Evolutionary conservation across 2,113 vertebrate genomes (phyloP).

Genomic region (human (Homo sapiens)): DNA sequence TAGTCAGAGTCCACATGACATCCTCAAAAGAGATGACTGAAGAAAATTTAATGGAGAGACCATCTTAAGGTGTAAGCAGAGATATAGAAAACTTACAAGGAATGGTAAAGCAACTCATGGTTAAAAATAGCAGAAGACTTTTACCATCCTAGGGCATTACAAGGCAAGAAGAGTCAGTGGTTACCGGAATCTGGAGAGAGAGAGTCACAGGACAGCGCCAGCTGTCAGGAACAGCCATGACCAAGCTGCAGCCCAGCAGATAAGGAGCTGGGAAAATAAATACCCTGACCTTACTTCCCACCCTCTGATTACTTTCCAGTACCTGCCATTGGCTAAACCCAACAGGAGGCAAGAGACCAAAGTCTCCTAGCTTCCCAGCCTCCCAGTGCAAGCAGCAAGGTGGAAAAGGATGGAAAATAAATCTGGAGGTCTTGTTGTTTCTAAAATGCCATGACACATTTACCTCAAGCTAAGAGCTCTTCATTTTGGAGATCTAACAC

Average conservation of each 20-base stretch:
- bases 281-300: background rate
- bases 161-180: background rate
- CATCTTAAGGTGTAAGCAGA: background rate
- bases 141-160: background rate
- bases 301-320: background rate
- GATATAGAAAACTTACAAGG: background rate
- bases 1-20: background rate
- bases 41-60: background rate
- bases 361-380: background rate
- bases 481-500: background rate
- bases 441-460: background rate
- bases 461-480: slow-evolving; percentile 2
- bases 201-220: background rate
- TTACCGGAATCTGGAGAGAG: background rate
- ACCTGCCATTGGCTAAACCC: background rate
- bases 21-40: background rate
- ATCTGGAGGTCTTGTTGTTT: background rate
- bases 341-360: background rate
- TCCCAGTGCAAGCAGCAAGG: background rate
- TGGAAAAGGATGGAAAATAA: background rate
- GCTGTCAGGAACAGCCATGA: background rate
- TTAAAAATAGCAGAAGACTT: background rate
- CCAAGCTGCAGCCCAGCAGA: background rate
- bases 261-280: background rate
- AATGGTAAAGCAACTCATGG: background rate